Evolutionary conservation across 2,797 vertebrate genomes (phyloP), one percentile per base, ranked within the genome.

Genomic region (Sciaenops ocellatus): DNA sequence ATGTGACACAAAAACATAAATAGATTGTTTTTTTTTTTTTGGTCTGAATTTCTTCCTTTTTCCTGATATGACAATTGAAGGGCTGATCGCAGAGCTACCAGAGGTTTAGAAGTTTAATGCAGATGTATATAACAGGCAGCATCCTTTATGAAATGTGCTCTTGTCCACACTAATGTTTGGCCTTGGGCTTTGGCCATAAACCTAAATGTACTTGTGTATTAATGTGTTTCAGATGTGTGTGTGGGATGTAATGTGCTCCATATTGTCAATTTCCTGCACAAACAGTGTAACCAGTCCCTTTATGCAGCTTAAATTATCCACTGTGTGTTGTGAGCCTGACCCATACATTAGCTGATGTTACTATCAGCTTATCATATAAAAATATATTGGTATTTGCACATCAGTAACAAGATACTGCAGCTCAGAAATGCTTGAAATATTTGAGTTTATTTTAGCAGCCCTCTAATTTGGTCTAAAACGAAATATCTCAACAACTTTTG

Each of bases 161-260:
- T 79, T 62, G 42, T 81, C 80, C 69, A 68, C 82, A 44, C 77
- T 66, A 77, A 83, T 73, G 79, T 87, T 75, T 83, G 44, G 81
- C 81, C 66, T 47, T 34, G 54, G 73, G 82, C 79, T 20, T 48
- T 54, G 66, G 68, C 76, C 78, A 64, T 77, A 69, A 80, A 79
- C 55, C 61, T 82, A 77, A 84, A 80, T 88, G 57, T 71, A 65
- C 63, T 78, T 61, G 61, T 63, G 61, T 81, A 79, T 88, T 85
- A 79, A 92, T 80, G 73, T 72, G 24, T 80, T 80, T 79, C 69
- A 70, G 73, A 85, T 90, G 83, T 85, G 41, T 28, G 30, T 5
- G 57, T 77, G 75, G 73, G 52, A 55, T 78, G 73, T 86, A 88
- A 87, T 88, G 79, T 64, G 26, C 85, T 84, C 84, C 80, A 85